Evolutionary conservation across 1,140 invertebrate genomes (phyloP), one percentile per base, ranked within the genome.

Genomic region (Parapsyche elsis): DNA sequence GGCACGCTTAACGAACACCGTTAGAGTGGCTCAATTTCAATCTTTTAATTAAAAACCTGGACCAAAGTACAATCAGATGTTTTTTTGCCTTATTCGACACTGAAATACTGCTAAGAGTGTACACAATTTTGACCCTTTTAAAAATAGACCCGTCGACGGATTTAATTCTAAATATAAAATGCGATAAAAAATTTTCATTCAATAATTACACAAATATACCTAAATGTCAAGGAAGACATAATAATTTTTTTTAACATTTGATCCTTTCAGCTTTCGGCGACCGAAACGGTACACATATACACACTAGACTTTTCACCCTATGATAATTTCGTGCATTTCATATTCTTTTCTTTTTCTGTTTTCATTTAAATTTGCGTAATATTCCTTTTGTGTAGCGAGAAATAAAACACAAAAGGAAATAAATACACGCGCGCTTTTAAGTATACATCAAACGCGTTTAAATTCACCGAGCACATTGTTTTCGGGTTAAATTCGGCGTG

Each of bases 1-100:
- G 7, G 67, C 30, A 19, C 71, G 71, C 24, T 67, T 75, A 75
- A 75, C 46, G 73, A 75, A 75, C 73, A 24, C 73, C 73, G 73
- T 75, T 75, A 75, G 23, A 46, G 0, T 14, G 64, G 45, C 49
- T 30, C 49, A 75, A 75, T 75, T 75, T 57, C 73, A 49, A 75
- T 49, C 49, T 75, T 46, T 75, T 75, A 75, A 75, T 75, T 75
- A 75, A 75, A 74, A 75, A 75, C 24, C 64, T 67, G 30, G 7
- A 38, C 30, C 30, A 7, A 38, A 38, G 30, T 38, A 38, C 30
- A 4, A 38, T 38, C 30, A 7, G 30, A 38, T 38, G 30, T 7
- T 38, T 38, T 38, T 38, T 38, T 38, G 30, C 7, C 30, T 38
- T 38, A 4, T 38, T 38, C 30, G 7, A 38, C 30, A 38, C 30